Percentiles rank a stretch among this genome's conserved stretches.
These are phyloP conservation scores for Trichacis sp. DNA, from an alignment of 2,888 invertebrate genomes.

Conservation along the genomic window DNA sequence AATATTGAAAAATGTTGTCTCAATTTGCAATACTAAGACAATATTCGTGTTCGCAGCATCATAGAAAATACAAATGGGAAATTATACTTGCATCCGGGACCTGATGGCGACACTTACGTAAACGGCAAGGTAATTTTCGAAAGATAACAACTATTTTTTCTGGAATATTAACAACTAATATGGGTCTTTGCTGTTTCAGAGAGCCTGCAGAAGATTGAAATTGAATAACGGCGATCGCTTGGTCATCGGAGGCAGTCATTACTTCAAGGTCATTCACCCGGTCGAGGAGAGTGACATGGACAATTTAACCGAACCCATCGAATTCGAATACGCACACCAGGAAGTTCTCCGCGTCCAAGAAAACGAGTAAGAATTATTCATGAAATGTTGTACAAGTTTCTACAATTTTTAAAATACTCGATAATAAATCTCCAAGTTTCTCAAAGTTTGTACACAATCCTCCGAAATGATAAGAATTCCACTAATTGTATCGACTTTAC, in stretches of 20 bases:
- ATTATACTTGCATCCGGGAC: conserved; percentile 69
- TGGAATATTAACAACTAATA: too few species aligned
- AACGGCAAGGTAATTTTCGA: conserved; percentile 69
- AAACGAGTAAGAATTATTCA: conserved; percentile 64
- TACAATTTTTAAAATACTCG: too few species aligned
- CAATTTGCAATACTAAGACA: background rate
- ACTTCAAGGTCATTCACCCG: conserved; percentile 72
- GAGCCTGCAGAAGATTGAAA: conserved; percentile 64
- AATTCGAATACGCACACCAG: conserved; percentile 72
- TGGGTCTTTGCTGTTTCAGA: too few species aligned
- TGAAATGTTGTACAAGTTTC: too few species aligned
- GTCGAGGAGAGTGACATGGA: conserved; percentile 55
- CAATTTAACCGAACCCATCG: conserved; percentile 62
- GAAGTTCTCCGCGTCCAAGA: conserved; percentile 72
- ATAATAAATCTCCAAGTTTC: too few species aligned
- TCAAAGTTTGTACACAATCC: too few species aligned
- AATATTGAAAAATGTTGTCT: background rate
- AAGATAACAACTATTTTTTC: too few species aligned
- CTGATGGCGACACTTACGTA: conserved; percentile 71
- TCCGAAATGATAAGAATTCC: too few species aligned
- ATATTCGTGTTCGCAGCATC: conserved; percentile 58
- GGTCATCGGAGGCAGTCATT: conserved; percentile 73
- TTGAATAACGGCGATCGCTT: conserved; percentile 73
- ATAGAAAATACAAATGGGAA: conserved; percentile 70
- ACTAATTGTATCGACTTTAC: too few species aligned